Percentiles rank a stretch among this genome's conserved stretches.
phyloP scores from a whole-genome alignment of 2,888 invertebrate species.

The Ochlodes sylvanus region DNA sequence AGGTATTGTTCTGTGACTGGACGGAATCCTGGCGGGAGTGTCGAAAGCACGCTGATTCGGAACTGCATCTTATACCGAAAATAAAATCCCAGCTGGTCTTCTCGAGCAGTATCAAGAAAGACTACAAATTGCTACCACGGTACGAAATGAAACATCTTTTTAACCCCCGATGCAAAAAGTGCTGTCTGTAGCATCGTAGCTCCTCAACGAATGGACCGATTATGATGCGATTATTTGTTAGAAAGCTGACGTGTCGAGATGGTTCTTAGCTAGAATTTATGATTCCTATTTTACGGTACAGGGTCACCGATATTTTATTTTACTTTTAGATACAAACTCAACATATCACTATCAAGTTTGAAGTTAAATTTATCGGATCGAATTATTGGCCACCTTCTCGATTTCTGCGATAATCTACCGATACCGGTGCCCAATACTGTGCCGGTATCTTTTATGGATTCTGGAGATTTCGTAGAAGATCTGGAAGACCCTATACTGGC shows the following conservation, averaged over 20 bases:
- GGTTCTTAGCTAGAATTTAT: no score
- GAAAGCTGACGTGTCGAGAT: no score
- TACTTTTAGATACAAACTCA: slow-evolving; percentile 88
- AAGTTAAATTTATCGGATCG: slow-evolving; percentile 91
- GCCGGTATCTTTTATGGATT: slow-evolving; percentile 76
- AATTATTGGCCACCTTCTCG: slow-evolving; percentile 87
- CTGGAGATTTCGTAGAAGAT: slow-evolving; percentile 70
- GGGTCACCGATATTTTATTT: not conserved
- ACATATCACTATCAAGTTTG: slow-evolving; percentile 88
- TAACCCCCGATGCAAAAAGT: no score
- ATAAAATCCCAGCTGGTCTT: slow-evolving; percentile 87
- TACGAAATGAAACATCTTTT: slow-evolving; percentile 51
- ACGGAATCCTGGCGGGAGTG: slow-evolving; percentile 91
- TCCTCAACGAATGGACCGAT: no score
- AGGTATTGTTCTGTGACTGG: slow-evolving; percentile 84
- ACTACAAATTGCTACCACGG: slow-evolving; percentile 89
- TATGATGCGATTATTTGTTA: no score
- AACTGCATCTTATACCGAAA: slow-evolving; percentile 90
- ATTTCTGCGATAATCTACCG: slow-evolving; percentile 84
- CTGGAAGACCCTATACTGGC: slow-evolving; percentile 62
- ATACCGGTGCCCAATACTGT: slow-evolving; percentile 77
- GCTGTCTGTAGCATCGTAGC: no score
- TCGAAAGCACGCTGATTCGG: slow-evolving; percentile 89
- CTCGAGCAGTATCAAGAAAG: slow-evolving; percentile 90
- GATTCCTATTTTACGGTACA: not conserved